phyloP scores from a whole-genome alignment of 2,113 vertebrate species.

The Lepus timidus region DNA sequence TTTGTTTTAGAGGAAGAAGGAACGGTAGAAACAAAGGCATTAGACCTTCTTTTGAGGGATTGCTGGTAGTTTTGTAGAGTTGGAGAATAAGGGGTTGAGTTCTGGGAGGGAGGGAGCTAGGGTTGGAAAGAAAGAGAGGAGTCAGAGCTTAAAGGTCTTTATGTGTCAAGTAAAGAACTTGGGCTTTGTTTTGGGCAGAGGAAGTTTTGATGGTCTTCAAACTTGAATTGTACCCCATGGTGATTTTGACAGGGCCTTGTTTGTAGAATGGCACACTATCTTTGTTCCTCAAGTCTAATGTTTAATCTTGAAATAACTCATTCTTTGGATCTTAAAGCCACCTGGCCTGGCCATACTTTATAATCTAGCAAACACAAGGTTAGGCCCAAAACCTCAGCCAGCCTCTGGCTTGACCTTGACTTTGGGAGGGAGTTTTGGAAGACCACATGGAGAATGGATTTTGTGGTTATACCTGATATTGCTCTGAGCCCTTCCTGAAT shows the following conservation, averaged over 20 bases:
- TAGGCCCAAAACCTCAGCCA: not conserved
- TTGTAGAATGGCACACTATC: not conserved
- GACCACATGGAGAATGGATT: not conserved
- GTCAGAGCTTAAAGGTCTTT: not conserved
- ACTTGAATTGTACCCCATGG: not conserved
- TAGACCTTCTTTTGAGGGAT: not conserved
- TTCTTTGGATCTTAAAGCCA: conserved; percentile 23
- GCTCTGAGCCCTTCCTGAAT: conserved; percentile 62
- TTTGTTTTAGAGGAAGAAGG: not conserved
- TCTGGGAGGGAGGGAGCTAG: not conserved
- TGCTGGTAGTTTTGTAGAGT: not conserved
- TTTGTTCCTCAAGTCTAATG: not conserved
- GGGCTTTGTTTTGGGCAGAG: not conserved
- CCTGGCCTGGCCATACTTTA: conserved; percentile 5
- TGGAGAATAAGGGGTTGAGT: not conserved
- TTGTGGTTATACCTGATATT: not conserved
- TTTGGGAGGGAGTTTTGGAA: conserved; percentile 19
- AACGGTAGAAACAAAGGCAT: not conserved
- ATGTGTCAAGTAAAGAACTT: not conserved
- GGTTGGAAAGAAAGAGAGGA: too few species aligned
- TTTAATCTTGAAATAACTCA: conserved; percentile 27
- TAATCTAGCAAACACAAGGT: not conserved
- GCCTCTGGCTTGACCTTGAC: not conserved
- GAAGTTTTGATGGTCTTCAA: not conserved
- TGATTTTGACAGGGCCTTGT: not conserved